Evolutionary conservation across 2,888 invertebrate genomes (phyloP), one percentile per base, ranked within the genome.

Genomic region (Xestia sexstrigata): DNA sequence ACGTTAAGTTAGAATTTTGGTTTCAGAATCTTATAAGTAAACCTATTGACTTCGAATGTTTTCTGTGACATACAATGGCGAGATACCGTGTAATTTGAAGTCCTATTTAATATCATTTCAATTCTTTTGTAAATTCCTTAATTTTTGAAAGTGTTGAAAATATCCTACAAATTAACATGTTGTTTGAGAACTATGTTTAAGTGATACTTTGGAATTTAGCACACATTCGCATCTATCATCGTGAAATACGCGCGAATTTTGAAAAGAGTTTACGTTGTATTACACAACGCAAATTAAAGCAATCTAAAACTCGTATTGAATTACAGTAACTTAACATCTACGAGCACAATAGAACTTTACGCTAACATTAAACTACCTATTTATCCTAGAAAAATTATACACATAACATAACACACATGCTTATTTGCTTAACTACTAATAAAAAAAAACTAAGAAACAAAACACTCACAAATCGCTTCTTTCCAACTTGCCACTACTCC

Each of bases 61-160:
- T n/a, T 52, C 63, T 62, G 58, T 81, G 84, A 87, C 87, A 73
- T 85, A 62, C 13, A 26, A 67, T 47, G 60, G 42, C 70, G 60
- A 60, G 49, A 62, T 8, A 66, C 62, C 52, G 55, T 49, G 60
- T 67, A 65, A 66, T 42, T 75, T 55, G 45, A 77, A 39, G 62
- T 71, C 45, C 35, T 77, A 62, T 2, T 77, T 55, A 0, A 7
- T 35, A 39, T 60, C 39, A 15, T 39, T 30, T 39, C 1, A 20
- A 20, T 39, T 26, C 20, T 15, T 55, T 49, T 39, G 17, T 13
- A 6, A 30, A 42, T 23, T 15, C 0, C 8, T 26, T 60, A 26
- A 2, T 7, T 65, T n/a, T 20, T 17, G 1, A 47, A 26, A 1
- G 6, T 13, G 11, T 42, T 0, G 1, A 60, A 78, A 39, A 66